Evolutionary conservation across 2,797 vertebrate genomes (phyloP), one percentile per base, ranked within the genome.

Genomic region (Alcedo quadribrachys): DNA sequence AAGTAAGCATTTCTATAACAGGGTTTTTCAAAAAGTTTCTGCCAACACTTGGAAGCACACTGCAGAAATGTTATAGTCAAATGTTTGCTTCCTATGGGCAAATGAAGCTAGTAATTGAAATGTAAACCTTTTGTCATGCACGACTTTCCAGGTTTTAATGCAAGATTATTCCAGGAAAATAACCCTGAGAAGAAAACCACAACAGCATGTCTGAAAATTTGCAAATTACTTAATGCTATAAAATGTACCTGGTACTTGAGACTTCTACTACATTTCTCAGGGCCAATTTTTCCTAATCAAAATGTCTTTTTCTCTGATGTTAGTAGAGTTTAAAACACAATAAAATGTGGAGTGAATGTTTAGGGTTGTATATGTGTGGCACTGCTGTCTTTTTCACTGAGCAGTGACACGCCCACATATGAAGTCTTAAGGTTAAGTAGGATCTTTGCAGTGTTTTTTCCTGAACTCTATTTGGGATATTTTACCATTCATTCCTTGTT

Each of bases 61-160:
- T 17, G 48, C 20, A 93, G 46, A 82, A 82, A 76, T 90, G 46
- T 92, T 15, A n/a, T 75, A 80, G 81, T 78, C 53, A 77, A 86
- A 88, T n/a, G 7, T 68, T 95, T 95, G 35, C 32, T 75, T 91
- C 76, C 81, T 81, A 6, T 83, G 76, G 82, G 66, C 67, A 79
- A 80, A 65, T 43, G 75, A 50, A 80, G n/a, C 30, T 73, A 6
- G 68, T 95, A 95, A 86, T 68, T 93, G 84, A 95, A 94, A 95
- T 85, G 37, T 86, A 84, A 95, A 89, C 77, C 28, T 85, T 91
- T 88, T 94, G 69, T 90, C 78, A 83, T 68, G 51, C 42, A 89
- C 80, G 48, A 37, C 33, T 79, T 87, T 30, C 45, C 85, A 91
- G n/a, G 40, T 35, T 84, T 96, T 95, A 80, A 81, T 53, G 81